Percentiles rank a stretch among this genome's conserved stretches.
Evolutionary conservation across 2,797 vertebrate species (phyloP).

Genomic region (Ficedula albicollis): DNA sequence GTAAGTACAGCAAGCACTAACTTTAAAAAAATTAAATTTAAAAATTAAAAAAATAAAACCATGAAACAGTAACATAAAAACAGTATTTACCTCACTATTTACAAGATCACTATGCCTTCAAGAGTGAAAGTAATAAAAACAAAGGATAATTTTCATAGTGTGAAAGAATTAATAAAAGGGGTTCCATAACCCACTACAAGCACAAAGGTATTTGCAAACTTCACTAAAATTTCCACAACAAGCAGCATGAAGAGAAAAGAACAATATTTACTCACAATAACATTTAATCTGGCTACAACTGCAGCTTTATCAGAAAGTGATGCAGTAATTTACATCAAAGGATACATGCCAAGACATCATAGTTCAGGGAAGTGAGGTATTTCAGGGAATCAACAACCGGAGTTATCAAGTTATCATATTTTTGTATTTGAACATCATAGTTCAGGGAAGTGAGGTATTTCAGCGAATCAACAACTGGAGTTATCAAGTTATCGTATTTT

Average conservation of each 20-base stretch:
- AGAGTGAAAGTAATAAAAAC: neutral
- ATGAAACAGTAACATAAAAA: neutral
- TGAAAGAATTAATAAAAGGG: neutral
- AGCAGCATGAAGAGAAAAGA: neutral
- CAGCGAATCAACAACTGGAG: constrained; percentile 95
- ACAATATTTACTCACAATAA: neutral
- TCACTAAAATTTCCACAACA: neutral
- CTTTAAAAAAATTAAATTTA: too few species aligned
- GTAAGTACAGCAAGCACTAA: neutral
- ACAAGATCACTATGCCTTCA: neutral
- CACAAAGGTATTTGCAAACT: neutral
- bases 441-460: constrained; percentile 99
- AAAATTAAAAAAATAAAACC: neutral
- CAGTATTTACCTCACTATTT: neutral
- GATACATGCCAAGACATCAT: constrained; percentile 99
- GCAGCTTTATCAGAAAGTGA: neutral
- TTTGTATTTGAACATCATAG: constrained; percentile 99
- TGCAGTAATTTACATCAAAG: constrained; percentile 52
- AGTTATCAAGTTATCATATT: constrained; percentile 97
- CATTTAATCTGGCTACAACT: neutral
- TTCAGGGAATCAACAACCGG: constrained; percentile 98
- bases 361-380: constrained; percentile 99
- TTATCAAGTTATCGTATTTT: constrained; percentile 98
- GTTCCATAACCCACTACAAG: neutral
- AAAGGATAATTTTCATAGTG: neutral